A percentile compares a stretch with the other conserved stretches of the same genome.
These are phyloP conservation scores for Nemapogon koenigi DNA, from an alignment of 2,888 invertebrate species.

Conservation along the genomic window DNA sequence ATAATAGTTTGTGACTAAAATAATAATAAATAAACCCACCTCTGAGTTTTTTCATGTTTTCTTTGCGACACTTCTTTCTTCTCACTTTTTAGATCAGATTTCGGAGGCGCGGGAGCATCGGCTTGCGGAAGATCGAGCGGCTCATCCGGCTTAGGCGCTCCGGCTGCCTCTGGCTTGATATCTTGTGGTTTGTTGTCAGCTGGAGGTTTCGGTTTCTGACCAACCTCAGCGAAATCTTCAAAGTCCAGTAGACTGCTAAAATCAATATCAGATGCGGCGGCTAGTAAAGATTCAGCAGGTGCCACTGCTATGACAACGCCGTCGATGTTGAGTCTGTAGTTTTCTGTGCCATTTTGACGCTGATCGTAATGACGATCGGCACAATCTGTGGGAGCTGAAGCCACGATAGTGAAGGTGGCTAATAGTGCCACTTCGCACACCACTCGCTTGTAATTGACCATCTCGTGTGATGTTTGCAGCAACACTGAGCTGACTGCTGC, in stretches of 20 bases:
- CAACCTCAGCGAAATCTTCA: conserved; percentile 28
- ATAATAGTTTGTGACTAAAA: not conserved
- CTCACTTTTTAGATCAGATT: conserved; percentile 29
- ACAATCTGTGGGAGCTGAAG: conserved; percentile 27
- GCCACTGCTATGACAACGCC: conserved; percentile 72
- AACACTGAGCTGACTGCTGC: conserved; percentile 38
- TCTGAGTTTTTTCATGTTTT: conserved; percentile 47
- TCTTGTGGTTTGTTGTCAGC: conserved; percentile 18
- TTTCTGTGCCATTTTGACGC: conserved; percentile 79
- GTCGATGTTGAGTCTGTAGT: conserved; percentile 73
- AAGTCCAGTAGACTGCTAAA: conserved; percentile 39
- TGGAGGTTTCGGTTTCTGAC: conserved; percentile 20
- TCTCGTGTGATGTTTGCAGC: conserved; percentile 34
- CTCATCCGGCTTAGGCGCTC: conserved; percentile 19
- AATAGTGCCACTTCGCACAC: conserved; percentile 41
- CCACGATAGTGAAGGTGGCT: conserved; percentile 20
- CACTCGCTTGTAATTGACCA: conserved; percentile 58
- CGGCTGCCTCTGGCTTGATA: conserved; percentile 4
- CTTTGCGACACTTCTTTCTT: conserved; percentile 35
- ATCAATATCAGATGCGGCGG: conserved; percentile 58
- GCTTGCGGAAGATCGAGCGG: conserved; percentile 17
- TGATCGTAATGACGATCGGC: conserved; percentile 68
- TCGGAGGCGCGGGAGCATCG: not conserved
- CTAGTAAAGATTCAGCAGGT: conserved; percentile 66
- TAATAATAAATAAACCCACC: conserved; percentile 24